phyloP scores from a whole-genome alignment of 2,113 vertebrate genomes.

The Tachycineta bicolor region DNA sequence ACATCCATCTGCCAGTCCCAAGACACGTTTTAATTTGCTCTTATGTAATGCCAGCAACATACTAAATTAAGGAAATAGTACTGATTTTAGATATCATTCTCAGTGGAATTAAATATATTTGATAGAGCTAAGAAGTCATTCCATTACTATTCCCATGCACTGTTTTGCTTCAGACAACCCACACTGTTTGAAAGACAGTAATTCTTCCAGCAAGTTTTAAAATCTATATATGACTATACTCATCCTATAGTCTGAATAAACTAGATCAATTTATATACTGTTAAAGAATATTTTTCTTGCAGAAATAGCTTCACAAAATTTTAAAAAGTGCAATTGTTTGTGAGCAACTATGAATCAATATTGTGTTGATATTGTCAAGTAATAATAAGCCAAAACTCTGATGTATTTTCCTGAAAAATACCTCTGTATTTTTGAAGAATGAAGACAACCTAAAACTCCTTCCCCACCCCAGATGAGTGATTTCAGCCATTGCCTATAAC shows the following conservation, averaged over 20 bases:
- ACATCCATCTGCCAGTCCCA: slow-evolving; percentile 43
- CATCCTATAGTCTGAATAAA: neutral
- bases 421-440: neutral
- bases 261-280: neutral
- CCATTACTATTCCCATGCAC: neutral
- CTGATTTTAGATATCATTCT: neutral
- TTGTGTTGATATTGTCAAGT: neutral
- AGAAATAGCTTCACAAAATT: neutral
- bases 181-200: neutral
- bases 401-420: neutral
- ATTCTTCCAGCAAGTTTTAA: neutral
- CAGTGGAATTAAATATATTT: neutral
- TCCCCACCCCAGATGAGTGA: neutral
- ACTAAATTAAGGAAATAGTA: neutral
- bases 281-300: neutral
- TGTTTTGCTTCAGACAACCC: neutral
- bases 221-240: neutral
- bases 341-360: neutral
- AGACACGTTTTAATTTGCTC: neutral
- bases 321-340: neutral
- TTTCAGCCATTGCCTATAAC: neutral
- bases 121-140: neutral
- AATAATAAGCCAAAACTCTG: neutral
- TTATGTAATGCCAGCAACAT: neutral
- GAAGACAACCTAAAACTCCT: neutral